These are phyloP conservation scores for Andrena fulva DNA, from an alignment of 2,888 invertebrate species.

Conservation along the genomic window DNA sequence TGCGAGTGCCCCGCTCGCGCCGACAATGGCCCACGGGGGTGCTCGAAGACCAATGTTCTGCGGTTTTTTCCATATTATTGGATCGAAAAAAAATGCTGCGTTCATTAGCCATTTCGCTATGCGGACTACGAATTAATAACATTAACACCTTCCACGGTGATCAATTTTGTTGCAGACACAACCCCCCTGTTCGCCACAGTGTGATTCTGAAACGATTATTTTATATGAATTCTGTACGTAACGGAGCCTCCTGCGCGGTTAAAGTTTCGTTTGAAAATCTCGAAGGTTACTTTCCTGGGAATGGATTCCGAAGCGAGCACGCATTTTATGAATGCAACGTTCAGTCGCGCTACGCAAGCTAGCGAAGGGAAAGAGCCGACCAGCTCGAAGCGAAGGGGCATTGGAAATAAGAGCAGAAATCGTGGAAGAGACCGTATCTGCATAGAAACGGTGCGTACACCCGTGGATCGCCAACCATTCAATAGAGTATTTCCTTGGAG, in stretches of 20 bases:
- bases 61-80: not conserved
- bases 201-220: not conserved
- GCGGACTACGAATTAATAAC: conserved; percentile 12
- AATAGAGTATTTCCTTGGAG: conserved; percentile 42
- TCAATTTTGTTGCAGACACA: not conserved
- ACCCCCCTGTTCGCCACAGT: not conserved
- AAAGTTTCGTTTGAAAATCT: not conserved
- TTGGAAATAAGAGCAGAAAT: conserved; percentile 33
- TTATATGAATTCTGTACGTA: too few species aligned
- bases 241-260: not conserved
- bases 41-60: not conserved
- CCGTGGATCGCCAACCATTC: conserved; percentile 48
- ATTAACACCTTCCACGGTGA: conserved; percentile 12
- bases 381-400: conserved; percentile 17
- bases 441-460: conserved; percentile 55
- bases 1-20: conserved; percentile 4
- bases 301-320: not conserved
- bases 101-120: conserved; percentile 12
- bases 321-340: not conserved
- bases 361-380: not conserved
- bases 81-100: not conserved
- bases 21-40: not conserved
- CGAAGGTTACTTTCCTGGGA: not conserved
- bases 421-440: conserved; percentile 43
- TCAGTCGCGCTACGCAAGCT: conserved; percentile 10